Evolutionary conservation across 30 jellyfish, hydroid and myxozoan genomes (phyloP).

Genomic region (Aurelia aurita): DNA sequence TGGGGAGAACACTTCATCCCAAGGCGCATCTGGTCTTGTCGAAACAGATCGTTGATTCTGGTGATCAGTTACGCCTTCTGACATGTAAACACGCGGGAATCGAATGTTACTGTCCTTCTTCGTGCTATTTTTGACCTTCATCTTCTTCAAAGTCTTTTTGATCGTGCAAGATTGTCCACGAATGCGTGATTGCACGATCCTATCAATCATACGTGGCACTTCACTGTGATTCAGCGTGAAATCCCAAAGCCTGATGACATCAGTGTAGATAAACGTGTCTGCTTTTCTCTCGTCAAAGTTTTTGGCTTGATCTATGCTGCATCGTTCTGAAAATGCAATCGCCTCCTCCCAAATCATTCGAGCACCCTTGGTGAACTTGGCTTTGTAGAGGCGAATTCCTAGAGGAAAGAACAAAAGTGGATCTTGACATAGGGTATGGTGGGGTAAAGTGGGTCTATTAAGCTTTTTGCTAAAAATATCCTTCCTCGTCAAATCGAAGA

Average conservation of each 20-base stretch:
- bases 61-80: not conserved
- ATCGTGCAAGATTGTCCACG: constrained; percentile 78
- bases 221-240: constrained; percentile 67
- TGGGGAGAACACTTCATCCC: constrained; percentile 54
- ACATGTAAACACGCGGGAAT: constrained; percentile 16
- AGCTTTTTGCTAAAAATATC: too few species aligned
- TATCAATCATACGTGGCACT: constrained; percentile 56
- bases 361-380: constrained; percentile 60
- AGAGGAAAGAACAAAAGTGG: not conserved
- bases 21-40: not conserved
- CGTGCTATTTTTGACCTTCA: not conserved
- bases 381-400: constrained; percentile 72
- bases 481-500: too few species aligned
- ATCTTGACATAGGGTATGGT: too few species aligned
- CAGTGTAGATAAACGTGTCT: constrained; percentile 58
- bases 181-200: constrained; percentile 58
- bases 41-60: not conserved
- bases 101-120: constrained; percentile 4
- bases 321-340: constrained; percentile 81
- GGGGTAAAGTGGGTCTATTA: too few species aligned
- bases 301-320: constrained; percentile 26
- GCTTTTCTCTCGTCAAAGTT: constrained; percentile 4
- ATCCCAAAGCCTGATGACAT: constrained; percentile 87
- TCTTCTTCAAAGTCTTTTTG: constrained; percentile 34
- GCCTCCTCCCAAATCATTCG: constrained; percentile 90